Conservation (phyloP, 2,888 invertebrate genomes). For the Neoaliturus tenellus region DNA sequence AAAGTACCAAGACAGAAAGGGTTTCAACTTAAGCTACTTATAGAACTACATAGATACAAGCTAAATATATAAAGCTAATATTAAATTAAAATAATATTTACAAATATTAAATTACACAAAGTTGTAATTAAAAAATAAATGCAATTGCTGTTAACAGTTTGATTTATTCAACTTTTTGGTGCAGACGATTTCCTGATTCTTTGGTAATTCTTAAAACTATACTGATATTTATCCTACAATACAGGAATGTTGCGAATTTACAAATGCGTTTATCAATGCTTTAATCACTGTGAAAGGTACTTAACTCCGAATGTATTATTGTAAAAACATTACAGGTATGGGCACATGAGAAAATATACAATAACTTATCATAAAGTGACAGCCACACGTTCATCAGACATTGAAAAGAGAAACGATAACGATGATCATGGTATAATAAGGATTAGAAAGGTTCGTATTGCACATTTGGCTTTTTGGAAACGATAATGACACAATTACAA, state of each 20-base stretch:
- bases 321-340: neutral
- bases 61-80: neutral
- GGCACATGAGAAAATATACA: slow-evolving; percentile 29
- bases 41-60: neutral
- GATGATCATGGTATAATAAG: too few relatives aligned
- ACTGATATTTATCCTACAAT: slow-evolving; percentile 19
- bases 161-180: neutral
- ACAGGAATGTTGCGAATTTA: neutral
- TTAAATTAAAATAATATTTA: neutral
- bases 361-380: neutral
- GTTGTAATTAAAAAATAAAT: slow-evolving; percentile 3
- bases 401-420: neutral
- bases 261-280: neutral
- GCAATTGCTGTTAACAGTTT: neutral
- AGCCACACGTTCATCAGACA: neutral
- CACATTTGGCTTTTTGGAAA: too few relatives aligned
- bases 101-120: slow-evolving; percentile 2
- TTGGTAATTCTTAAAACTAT: slow-evolving; percentile 20
- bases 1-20: slow-evolving; percentile 17
- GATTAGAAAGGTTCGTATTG: too few relatives aligned
- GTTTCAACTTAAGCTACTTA: slow-evolving; percentile 6
- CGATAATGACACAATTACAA: too few relatives aligned
- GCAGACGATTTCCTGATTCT: slow-evolving; percentile 12
- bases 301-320: neutral
- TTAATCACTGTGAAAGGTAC: neutral